Percentiles rank a stretch among this genome's conserved stretches.
Evolutionary conservation across 2,888 invertebrate genomes (phyloP).

Genomic region (Chloroclystis v-ata): DNA sequence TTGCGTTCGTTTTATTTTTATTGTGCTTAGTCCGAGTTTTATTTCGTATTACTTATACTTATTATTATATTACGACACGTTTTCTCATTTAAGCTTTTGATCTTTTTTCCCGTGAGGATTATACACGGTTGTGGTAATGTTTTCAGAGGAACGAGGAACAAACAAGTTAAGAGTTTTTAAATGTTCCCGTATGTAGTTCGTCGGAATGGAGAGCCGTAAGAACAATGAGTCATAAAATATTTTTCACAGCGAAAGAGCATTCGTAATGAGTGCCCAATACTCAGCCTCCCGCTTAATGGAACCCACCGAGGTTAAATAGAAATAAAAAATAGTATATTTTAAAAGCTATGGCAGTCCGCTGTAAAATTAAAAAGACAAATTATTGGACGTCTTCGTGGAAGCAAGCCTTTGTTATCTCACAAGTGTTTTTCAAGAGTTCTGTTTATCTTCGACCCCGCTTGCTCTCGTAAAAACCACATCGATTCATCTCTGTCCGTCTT

Average conservation of each 20-base stretch:
- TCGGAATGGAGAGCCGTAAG: slow-evolving; percentile 50
- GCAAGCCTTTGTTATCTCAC: slow-evolving; percentile 76
- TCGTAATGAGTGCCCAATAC: slow-evolving; percentile 68
- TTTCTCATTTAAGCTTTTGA: slow-evolving; percentile 41
- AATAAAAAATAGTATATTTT: slow-evolving; percentile 61
- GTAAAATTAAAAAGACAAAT: slow-evolving; percentile 79
- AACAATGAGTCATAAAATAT: slow-evolving; percentile 72
- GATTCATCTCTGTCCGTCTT: slow-evolving; percentile 65
- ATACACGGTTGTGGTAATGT: slow-evolving; percentile 23
- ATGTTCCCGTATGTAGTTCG: slow-evolving; percentile 41
- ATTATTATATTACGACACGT: slow-evolving; percentile 62
- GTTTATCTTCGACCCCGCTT: slow-evolving; percentile 63
- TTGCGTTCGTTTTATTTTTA: slow-evolving; percentile 65
- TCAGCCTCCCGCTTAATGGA: slow-evolving; percentile 65
- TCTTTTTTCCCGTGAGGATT: slow-evolving; percentile 28
- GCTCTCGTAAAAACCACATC: slow-evolving; percentile 46
- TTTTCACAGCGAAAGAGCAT: slow-evolving; percentile 54
- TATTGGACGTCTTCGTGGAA: slow-evolving; percentile 78
- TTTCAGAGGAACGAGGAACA: slow-evolving; percentile 21
- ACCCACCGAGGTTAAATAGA: slow-evolving; percentile 61
- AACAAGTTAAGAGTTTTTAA: slow-evolving; percentile 26
- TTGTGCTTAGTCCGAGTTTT: slow-evolving; percentile 64
- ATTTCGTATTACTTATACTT: slow-evolving; percentile 54
- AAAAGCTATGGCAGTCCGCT: slow-evolving; percentile 73
- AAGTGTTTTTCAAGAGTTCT: slow-evolving; percentile 77